Evolutionary conservation across 2,888 invertebrate genomes (phyloP).

Genomic region (Amphimallon solstitiale): DNA sequence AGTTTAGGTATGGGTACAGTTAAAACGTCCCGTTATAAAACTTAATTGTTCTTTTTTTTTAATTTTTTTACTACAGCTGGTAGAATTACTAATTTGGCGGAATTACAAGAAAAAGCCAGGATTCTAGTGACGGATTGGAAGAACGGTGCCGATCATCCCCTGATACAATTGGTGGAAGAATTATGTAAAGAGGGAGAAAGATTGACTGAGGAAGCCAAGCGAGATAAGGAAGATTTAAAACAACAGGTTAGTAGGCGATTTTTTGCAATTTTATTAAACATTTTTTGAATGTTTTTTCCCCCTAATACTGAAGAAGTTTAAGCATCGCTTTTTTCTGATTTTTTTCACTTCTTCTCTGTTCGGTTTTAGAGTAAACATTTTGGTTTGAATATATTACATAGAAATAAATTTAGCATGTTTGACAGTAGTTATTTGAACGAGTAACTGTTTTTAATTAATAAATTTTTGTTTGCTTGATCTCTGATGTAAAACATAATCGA

Average conservation of each 20-base stretch:
- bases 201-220: conserved; percentile 72
- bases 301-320: conserved; percentile 15
- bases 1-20: conserved; percentile 28
- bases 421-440: no score
- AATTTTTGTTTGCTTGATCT: no score
- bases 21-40: background rate
- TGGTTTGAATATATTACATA: background rate
- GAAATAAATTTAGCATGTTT: background rate
- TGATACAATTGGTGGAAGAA: conserved; percentile 71
- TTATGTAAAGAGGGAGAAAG: conserved; percentile 69
- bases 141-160: conserved; percentile 59
- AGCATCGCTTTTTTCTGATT: background rate
- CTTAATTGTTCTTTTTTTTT: background rate
- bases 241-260: conserved; percentile 71
- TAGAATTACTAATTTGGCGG: conserved; percentile 52
- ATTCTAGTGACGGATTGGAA: conserved; percentile 61
- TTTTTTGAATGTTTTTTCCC: conserved; percentile 33
- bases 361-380: background rate
- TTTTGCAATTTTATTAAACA: conserved; percentile 8
- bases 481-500: no score
- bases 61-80: conserved; percentile 47
- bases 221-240: conserved; percentile 76
- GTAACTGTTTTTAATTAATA: no score
- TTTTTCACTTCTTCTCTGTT: background rate
- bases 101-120: conserved; percentile 61